Conservation (phyloP, 2,113 vertebrate species). For the Cariama cristata region DNA sequence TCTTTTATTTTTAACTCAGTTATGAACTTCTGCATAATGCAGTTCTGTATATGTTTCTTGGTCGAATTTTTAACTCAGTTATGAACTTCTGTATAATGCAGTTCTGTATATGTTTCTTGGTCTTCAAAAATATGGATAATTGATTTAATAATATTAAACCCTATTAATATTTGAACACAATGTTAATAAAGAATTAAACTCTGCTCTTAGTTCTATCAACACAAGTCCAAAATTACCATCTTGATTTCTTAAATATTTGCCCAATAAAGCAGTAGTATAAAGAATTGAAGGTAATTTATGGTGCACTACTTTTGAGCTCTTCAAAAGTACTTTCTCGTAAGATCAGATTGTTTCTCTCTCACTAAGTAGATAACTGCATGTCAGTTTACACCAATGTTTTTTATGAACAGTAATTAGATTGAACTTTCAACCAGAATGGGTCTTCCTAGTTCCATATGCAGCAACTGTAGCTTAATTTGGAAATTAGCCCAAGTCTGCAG, state of each 20-base stretch:
- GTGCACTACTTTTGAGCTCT: not conserved
- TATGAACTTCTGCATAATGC: not conserved
- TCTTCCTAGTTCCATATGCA: not conserved
- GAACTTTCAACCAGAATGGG: not conserved
- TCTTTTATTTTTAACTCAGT: not conserved
- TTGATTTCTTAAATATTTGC: not conserved
- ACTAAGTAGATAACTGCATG: not conserved
- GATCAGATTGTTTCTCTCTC: not conserved
- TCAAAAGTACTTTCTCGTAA: not conserved
- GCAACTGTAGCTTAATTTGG: not conserved
- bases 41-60: not conserved
- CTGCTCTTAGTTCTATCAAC: not conserved
- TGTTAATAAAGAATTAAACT: not conserved
- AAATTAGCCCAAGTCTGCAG: not conserved
- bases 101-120: not conserved
- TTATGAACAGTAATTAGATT: not conserved
- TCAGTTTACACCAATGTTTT: not conserved
- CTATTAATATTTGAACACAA: not conserved
- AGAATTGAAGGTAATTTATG: not conserved
- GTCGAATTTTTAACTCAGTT: not conserved
- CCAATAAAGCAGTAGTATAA: not conserved
- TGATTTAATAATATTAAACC: conserved; percentile 6
- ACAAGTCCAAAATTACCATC: not conserved
- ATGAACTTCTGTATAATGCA: not conserved
- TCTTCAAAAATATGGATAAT: not conserved